A percentile compares a stretch with the other conserved stretches of the same genome.
These are phyloP conservation scores for Penaeus vannamei DNA, from an alignment of 1,140 invertebrate genomes.

Conservation along the genomic window DNA sequence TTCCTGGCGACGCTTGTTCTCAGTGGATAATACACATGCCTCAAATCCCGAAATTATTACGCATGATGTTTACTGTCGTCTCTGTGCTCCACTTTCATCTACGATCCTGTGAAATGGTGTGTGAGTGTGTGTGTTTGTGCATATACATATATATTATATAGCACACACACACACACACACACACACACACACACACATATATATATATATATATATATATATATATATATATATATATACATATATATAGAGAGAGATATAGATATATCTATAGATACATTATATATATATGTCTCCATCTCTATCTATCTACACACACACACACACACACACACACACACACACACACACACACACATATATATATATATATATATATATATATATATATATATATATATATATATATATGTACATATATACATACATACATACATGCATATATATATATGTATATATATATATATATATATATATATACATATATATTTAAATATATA, in stretches of 20 bases:
- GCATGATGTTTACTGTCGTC: no score
- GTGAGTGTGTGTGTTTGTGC: neutral
- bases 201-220: conserved; percentile 20
- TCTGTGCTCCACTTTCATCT: neutral
- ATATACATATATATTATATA: conserved; percentile 12
- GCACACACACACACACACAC: no score
- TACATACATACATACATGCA: neutral
- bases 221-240: conserved; percentile 29
- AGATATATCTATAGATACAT: conserved; percentile 8
- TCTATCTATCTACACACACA: conserved; percentile 17
- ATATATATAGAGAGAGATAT: neutral
- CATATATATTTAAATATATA: conserved; percentile 22
- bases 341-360: conserved; percentile 11
- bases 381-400: conserved; percentile 39
- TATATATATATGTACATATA: conserved; percentile 39
- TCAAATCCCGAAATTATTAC: no score
- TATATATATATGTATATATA: conserved; percentile 15
- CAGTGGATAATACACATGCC: no score
- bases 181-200: conserved; percentile 33
- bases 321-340: neutral
- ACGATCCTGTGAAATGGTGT: neutral
- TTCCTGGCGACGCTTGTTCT: no score
- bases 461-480: conserved; percentile 16
- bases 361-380: conserved; percentile 46
- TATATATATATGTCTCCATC: conserved; percentile 19